Evolutionary conservation across 2,888 invertebrate species (phyloP).

Genomic region (Hydriomena furcata): DNA sequence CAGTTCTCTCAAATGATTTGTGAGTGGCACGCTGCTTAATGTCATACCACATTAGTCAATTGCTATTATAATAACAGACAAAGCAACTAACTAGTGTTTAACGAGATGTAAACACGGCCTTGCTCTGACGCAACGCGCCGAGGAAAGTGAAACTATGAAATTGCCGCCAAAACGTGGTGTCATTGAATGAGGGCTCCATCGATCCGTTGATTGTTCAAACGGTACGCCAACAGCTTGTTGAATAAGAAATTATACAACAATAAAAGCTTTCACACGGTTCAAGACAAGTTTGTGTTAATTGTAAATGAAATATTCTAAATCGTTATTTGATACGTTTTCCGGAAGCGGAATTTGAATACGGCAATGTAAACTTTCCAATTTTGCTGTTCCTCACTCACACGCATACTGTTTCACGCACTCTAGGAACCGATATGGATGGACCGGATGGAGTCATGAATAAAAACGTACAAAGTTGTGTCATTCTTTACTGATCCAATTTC

Average conservation of each 20-base stretch:
- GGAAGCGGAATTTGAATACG: constrained; percentile 36
- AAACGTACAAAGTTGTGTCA: not conserved
- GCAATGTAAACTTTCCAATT: constrained; percentile 33
- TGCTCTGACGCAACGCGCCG: constrained; percentile 56
- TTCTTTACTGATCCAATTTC: not conserved
- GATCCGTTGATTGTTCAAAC: constrained; percentile 49
- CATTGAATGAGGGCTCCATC: constrained; percentile 51
- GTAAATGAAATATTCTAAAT: constrained; percentile 47
- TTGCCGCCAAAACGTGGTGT: constrained; percentile 55
- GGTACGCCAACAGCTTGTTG: constrained; percentile 53
- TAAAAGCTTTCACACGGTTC: constrained; percentile 59
- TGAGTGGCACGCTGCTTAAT: constrained; percentile 25
- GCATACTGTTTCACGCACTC: constrained; percentile 32
- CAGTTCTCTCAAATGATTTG: constrained; percentile 43
- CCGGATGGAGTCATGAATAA: constrained; percentile 6
- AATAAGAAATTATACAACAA: constrained; percentile 40
- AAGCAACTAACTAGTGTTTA: constrained; percentile 38
- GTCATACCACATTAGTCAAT: constrained; percentile 48
- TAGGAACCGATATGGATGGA: constrained; percentile 12
- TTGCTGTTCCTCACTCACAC: constrained; percentile 24
- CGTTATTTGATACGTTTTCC: constrained; percentile 42
- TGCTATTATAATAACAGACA: constrained; percentile 50
- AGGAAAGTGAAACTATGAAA: constrained; percentile 74
- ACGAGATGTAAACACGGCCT: constrained; percentile 54
- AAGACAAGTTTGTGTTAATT: constrained; percentile 53